Evolutionary conservation across 2,888 invertebrate genomes (phyloP).

Genomic region (Therioaphis trifolii): DNA sequence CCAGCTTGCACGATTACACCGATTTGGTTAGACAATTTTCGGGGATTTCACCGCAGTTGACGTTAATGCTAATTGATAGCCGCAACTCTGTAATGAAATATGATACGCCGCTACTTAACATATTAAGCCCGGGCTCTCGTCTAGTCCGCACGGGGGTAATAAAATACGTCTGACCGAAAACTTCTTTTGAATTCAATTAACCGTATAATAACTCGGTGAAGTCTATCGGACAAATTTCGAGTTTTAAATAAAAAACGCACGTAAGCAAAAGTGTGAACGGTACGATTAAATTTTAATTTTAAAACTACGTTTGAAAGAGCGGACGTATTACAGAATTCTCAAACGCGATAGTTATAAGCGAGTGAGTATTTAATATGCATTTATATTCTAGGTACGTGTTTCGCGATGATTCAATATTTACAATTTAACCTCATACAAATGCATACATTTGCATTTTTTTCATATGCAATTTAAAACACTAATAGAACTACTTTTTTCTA

Average conservation of each 20-base stretch:
- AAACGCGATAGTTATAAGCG: too few species aligned
- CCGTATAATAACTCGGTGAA: constrained; percentile 32
- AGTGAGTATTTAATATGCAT: too few species aligned
- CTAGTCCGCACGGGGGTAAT: constrained; percentile 40
- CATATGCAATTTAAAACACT: too few species aligned
- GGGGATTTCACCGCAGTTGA: constrained; percentile 53
- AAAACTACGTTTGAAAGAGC: not conserved
- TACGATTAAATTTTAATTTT: constrained; percentile 11
- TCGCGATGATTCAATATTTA: too few species aligned
- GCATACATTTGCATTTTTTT: too few species aligned
- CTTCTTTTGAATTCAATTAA: constrained; percentile 51
- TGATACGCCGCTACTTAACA: constrained; percentile 61
- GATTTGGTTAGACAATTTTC: constrained; percentile 48
- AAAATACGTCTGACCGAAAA: constrained; percentile 53
- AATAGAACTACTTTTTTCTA: too few species aligned
- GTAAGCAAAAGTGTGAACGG: constrained; percentile 32
- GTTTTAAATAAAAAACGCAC: constrained; percentile 4
- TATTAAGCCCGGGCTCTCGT: constrained; percentile 24
- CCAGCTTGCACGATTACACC: constrained; percentile 46
- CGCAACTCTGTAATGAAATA: constrained; percentile 42
- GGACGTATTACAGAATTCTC: too few species aligned
- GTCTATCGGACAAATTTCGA: constrained; percentile 49
- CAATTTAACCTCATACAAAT: too few species aligned
- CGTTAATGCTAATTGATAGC: constrained; percentile 62
- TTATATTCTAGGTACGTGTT: too few species aligned